Conservation (phyloP, 2,113 vertebrate species). For the Cochlearius cochlearius region DNA sequence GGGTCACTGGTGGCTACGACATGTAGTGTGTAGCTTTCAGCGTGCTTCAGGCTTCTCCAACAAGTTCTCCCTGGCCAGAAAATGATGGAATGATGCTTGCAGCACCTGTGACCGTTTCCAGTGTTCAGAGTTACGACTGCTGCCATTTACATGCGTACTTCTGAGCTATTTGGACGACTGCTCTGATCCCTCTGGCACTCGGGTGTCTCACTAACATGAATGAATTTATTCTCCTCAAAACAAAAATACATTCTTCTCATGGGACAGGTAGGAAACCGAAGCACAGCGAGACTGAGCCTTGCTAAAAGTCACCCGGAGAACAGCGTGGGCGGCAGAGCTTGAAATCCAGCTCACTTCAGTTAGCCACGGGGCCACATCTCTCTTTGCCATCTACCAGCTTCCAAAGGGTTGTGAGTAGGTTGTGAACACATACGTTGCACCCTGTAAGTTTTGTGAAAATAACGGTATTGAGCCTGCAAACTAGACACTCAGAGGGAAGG, state of each 20-base stretch:
- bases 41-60: background rate
- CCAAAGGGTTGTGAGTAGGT: background rate
- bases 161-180: background rate
- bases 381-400: background rate
- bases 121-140: background rate
- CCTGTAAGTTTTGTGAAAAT: background rate
- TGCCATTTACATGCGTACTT: background rate
- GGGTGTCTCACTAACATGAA: accelerated
- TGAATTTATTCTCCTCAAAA: background rate
- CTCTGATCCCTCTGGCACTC: background rate
- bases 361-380: background rate
- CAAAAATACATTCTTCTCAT: background rate
- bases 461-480: background rate
- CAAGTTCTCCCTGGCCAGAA: background rate
- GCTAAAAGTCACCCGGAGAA: background rate
- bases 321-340: background rate
- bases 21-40: background rate
- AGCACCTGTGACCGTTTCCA: background rate
- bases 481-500: background rate
- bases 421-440: background rate
- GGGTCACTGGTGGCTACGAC: background rate
- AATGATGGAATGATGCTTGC: background rate
- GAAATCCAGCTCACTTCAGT: background rate
- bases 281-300: background rate
- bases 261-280: background rate